Percentiles rank a stretch among this genome's conserved stretches.
Evolutionary conservation across 1,140 invertebrate genomes (phyloP).

Genomic region (Drosophila parabipectinata): DNA sequence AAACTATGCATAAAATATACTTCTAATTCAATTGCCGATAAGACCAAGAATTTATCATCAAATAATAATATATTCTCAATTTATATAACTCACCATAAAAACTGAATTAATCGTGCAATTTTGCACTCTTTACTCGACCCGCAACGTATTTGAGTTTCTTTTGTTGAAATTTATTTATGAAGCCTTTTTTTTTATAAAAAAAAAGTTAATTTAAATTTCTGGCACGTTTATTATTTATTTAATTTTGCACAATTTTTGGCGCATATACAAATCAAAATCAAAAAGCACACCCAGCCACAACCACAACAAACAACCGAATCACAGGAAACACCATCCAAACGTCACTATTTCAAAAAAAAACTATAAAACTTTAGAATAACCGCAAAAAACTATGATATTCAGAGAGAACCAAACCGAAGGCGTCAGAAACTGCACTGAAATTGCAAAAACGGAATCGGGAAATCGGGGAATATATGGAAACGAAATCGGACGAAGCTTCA

Average conservation of each 20-base stretch:
- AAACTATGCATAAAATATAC: background rate
- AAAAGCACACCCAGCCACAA: constrained; percentile 1
- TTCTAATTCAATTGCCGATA: background rate
- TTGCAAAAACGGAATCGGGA: constrained; percentile 27
- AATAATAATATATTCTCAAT: constrained; percentile 1
- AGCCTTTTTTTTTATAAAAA: background rate
- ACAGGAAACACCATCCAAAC: background rate
- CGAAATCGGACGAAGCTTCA: constrained; percentile 44
- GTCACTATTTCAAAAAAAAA: background rate
- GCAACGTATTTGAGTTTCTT: constrained; percentile 11
- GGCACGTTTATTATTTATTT: constrained; percentile 40
- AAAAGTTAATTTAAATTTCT: constrained; percentile 5
- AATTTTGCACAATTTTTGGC: constrained; percentile 13
- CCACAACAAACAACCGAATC: background rate
- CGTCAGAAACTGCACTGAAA: constrained; percentile 73
- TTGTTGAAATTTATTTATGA: constrained; percentile 7
- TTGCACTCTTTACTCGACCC: background rate
- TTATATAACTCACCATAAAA: constrained; percentile 31
- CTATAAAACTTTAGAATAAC: constrained; percentile 10
- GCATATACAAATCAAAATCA: constrained; percentile 5
- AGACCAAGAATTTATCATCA: background rate
- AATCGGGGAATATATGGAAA: constrained; percentile 43
- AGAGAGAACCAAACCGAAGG: constrained; percentile 58
- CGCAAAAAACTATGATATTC: constrained; percentile 37
- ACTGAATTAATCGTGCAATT: background rate